Evolutionary conservation across 2,888 invertebrate species (phyloP), one percentile per base, ranked within the genome.

Genomic region (Nemotelus pantherinus): DNA sequence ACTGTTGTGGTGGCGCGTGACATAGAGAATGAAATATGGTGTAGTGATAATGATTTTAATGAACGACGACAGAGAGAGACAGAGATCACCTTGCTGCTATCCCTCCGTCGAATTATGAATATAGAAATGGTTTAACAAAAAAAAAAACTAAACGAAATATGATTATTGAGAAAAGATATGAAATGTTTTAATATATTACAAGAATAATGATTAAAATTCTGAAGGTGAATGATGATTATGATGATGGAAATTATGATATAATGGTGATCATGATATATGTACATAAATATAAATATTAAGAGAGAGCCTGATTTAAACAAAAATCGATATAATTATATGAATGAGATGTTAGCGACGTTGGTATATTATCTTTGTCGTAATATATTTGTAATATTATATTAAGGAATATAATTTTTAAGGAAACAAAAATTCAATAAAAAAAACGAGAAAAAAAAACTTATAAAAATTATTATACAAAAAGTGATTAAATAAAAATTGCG

Each of bases 321-420:
- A 58, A 57, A 57, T 10, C 10, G 57, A 4, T 25, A 25, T 25
- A n/a, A 60, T 7, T 3, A 43, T 60, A 25, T 25, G 25, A 41
- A 70, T 70, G 55, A 55, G 50, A 47, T 70, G 70, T 70, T 70
- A 70, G 70, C 70, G 53, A 70, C 47, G 70, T 70, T 70, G 70
- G 70, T 47, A 47, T 67, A 67, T 67, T 47, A 55, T 70, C 70
- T 58, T 47, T 72, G 71, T 72, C 74, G 74, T 74, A 57, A 68
- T 53, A 53, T 58, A 72, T 74, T 74, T 50, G 50, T 74, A 74
- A 48, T 74, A 74, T 48, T 43, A 39, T 48, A 74, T 60, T 41
- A 63, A 45, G 44, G 53, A 63, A 39, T 63, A 41, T 60, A 74
- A 74, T 74, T 48, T 50, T 74, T 74, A 74, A 48, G 47, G 53